These are phyloP conservation scores for Apodemus speciosus DNA, from an alignment of 2,113 vertebrate genomes.

Conservation along the genomic window DNA sequence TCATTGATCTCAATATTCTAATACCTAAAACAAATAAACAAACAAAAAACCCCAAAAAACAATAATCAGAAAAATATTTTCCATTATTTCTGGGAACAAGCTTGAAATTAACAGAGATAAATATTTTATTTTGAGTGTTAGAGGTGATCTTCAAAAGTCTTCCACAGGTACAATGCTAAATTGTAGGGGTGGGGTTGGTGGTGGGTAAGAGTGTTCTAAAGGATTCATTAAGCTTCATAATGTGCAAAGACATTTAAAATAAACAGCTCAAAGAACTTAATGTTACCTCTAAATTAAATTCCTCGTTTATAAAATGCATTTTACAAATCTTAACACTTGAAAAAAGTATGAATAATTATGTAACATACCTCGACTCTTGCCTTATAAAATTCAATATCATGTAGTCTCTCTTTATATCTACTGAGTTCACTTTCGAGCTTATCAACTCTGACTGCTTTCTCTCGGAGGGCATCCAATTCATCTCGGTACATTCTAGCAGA, in stretches of 20 bases:
- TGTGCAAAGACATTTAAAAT: neutral
- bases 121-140: neutral
- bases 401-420: conserved; percentile 95
- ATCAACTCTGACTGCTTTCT: conserved; percentile 96
- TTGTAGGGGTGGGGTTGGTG: neutral
- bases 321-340: neutral
- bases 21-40: neutral
- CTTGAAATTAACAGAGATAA: conserved; percentile 45
- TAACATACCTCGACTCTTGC: conserved; percentile 94
- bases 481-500: conserved; percentile 95
- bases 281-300: neutral
- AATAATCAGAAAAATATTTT: neutral
- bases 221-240: conserved; percentile 22
- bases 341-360: neutral
- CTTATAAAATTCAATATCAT: conserved; percentile 98
- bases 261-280: conserved; percentile 31
- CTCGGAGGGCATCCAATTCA: conserved; percentile 95
- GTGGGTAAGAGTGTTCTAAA: neutral
- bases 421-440: conserved; percentile 97
- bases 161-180: neutral
- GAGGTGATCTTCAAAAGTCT: conserved; percentile 25
- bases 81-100: neutral
- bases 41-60: too few relatives aligned
- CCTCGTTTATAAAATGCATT: conserved; percentile 14
- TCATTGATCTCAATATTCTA: neutral